Base-by-base conservation (phyloP, 2,888 invertebrate genomes). In the Erebia palarica region DNA sequence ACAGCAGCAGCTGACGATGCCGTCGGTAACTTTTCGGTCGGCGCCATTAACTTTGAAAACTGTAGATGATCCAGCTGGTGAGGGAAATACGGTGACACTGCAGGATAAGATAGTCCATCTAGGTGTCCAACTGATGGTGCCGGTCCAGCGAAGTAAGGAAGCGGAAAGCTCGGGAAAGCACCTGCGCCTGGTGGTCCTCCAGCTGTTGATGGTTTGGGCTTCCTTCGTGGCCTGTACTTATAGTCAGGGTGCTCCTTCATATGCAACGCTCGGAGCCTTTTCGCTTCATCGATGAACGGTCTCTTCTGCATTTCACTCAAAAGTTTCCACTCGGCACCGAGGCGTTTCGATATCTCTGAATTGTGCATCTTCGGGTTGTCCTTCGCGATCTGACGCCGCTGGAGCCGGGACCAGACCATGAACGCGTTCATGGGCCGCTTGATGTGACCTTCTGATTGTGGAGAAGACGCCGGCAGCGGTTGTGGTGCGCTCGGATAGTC, bases 351-450 rank as follows among this genome's bases (percentile, higher is more conserved):
- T 75, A 99, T 98, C 86, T 97, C 97, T 0, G 96, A 96, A 80
- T 97, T 97, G 88, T 97, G 97, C 97, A 97, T 97, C 88, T 97
- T 98, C 79, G 98, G 98, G 86, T 98, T 98, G 80, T 98, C 98
- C 89, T 97, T 95, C 1, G 98, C 98, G 82, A 99, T 98, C 89
- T 98, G 97, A 69, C 98, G 95, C 16, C 98, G 94, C 87, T 98
- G 98, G 57, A 98, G 96, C 58, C 98, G 93, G 7, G 98, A 98
- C 98, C 98, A 98, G 47, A 97, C 98, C 98, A 99, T 99, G 91
- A 99, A 99, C 0, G 99, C 98, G 92, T 99, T 99, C 99, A 99
- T 99, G 2, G 99, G 99, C 21, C 99, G 94, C 89, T 99, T 99
- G 83, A 99, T 98, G 89, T 98, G 98, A 11, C 95, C 96, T 80